These are phyloP conservation scores for Tetragnatha montana DNA, from an alignment of 2,888 invertebrate genomes.

Conservation along the genomic window DNA sequence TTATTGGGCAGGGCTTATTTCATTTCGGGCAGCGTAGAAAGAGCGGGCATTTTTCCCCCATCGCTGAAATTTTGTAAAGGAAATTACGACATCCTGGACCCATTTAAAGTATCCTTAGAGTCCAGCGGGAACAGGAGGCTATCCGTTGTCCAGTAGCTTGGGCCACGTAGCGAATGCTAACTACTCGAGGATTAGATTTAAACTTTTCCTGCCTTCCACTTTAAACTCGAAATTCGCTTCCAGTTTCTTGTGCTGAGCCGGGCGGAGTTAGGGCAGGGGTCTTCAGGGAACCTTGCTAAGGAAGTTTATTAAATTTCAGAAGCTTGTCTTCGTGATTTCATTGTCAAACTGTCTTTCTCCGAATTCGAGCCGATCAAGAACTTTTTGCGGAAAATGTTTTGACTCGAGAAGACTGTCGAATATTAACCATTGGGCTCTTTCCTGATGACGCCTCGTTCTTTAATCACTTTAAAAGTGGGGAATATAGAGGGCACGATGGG, in stretches of 20 bases:
- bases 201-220: slow-evolving; percentile 64
- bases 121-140: slow-evolving; percentile 33
- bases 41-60: slow-evolving; percentile 24
- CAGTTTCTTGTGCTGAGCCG: slow-evolving; percentile 46
- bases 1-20: slow-evolving; percentile 50
- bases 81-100: slow-evolving; percentile 49
- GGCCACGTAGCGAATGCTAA: slow-evolving; percentile 64
- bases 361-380: slow-evolving; percentile 30
- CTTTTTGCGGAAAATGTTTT: slow-evolving; percentile 24
- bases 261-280: slow-evolving; percentile 47
- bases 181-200: slow-evolving; percentile 68
- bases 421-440: slow-evolving; percentile 13
- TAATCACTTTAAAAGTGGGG: neutral
- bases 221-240: slow-evolving; percentile 70
- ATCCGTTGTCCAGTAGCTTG: slow-evolving; percentile 54
- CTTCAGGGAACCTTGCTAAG: slow-evolving; percentile 51
- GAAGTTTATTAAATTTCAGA: slow-evolving; percentile 70
- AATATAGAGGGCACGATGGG: neutral
- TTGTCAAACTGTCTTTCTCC: slow-evolving; percentile 66
- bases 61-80: slow-evolving; percentile 44
- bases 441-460: neutral
- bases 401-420: slow-evolving; percentile 31
- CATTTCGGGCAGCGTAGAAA: slow-evolving; percentile 49
- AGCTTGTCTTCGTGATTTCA: slow-evolving; percentile 71
- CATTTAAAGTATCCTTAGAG: slow-evolving; percentile 69